Evolutionary conservation across 2,888 invertebrate genomes (phyloP), one percentile per base, ranked within the genome.

Genomic region (Trisateles emortualis): DNA sequence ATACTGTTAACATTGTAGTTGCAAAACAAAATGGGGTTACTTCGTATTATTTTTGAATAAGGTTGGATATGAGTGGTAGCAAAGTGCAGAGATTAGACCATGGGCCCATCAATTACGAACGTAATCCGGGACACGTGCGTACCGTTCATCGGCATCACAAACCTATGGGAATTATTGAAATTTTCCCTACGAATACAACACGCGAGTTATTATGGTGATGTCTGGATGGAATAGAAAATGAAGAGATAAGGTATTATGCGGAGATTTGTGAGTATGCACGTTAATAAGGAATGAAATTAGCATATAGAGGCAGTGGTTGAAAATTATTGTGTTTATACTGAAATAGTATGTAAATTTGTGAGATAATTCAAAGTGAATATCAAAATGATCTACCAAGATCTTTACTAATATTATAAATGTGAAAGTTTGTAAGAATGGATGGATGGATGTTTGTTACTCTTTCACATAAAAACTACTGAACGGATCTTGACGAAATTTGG

Each of bases 1-100:
- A 36, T 14, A 51, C 17, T 36, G 11, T 32, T 48, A 48, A 60
- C 26, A n/a, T 26, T 26, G 9, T 57, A 55, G 33, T 53, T 24
- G 33, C 35, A 42, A 45, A 63, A 45, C 55, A 60, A n/a, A 60
- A 66, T 47, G 19, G 49, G 45, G 59, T 41, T 47, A 17, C 35
- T 52, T 52, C 30, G 24, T 47, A 44, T 54, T 61, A 62, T 60
- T 67, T 66, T 69, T 67, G 24, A 54, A 61, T 36, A 56, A 47
- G 43, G 50, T 62, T n/a, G 53, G 54, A 42, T 50, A 46, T 46
- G 47, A 43, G 36, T 41, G 69, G 62, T 75, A 84, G 83, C 84
- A 86, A 86, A 90, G 88, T 87, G 90, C 87, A 86, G 84, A 90
- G 91, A 90, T 92, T 91, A 92, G 88, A 84, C 83, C 79, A 77